Conservation (phyloP, 2,888 invertebrate genomes). For the Resseliella maxima region DNA sequence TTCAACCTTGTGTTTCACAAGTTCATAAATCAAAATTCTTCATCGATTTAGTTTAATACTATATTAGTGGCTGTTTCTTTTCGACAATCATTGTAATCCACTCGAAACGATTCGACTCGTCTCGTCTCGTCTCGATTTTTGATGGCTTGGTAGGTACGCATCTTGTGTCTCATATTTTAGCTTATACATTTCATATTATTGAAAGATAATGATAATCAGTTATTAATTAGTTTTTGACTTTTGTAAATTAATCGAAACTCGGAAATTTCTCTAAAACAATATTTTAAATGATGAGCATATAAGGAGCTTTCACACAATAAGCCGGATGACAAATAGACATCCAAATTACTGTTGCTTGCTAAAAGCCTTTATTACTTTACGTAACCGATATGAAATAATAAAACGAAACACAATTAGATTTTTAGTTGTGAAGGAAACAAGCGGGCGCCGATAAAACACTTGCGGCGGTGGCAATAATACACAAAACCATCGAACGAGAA, state of each 20-base stretch:
- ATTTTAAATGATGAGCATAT: neutral
- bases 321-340: neutral
- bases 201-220: conserved; percentile 38
- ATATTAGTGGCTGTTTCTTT: neutral
- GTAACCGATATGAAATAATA: neutral
- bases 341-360: conserved; percentile 1
- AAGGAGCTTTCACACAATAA: neutral
- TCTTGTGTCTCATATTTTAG: no score
- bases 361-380: neutral
- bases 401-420: neutral
- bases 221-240: conserved; percentile 34
- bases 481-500: neutral
- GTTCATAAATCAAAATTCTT: conserved; percentile 23
- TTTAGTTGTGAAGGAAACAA: neutral
- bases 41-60: neutral
- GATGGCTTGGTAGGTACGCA: no score
- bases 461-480: neutral
- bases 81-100: no score
- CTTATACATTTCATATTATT: neutral
- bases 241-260: conserved; percentile 23
- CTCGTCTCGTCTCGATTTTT: no score
- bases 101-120: no score
- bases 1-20: neutral
- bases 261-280: neutral
- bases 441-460: neutral